Conservation (phyloP, 2,113 vertebrate genomes). For the Acinonyx jubatus region DNA sequence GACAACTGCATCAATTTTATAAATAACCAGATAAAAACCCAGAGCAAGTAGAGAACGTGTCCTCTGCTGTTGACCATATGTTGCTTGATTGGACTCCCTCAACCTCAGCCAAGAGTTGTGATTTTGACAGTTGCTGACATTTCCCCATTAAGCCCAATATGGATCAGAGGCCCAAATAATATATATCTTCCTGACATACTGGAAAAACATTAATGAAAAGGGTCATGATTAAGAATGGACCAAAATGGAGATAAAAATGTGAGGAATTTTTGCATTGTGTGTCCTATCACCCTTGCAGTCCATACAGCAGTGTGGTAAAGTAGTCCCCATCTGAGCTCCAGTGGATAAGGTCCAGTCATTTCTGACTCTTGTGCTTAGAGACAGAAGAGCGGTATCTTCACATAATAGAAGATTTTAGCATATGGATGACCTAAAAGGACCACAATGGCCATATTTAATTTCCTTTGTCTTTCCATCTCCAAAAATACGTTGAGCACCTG, state of each 20-base stretch:
- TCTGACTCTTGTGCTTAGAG: neutral
- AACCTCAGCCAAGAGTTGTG: neutral
- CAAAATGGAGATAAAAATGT: neutral
- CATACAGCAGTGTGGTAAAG: neutral
- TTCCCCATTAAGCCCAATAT: slow-evolving; percentile 1
- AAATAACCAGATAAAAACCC: neutral
- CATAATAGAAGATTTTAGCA: neutral
- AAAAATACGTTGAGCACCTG: neutral
- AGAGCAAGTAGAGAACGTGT: neutral
- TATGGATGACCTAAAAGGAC: neutral
- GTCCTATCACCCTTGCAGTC: neutral
- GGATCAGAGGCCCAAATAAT: neutral
- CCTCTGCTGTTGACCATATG: neutral
- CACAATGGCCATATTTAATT: neutral
- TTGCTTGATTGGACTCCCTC: neutral
- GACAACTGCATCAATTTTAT: neutral
- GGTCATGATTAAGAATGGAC: neutral
- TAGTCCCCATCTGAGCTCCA: neutral
- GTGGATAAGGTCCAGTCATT: neutral
- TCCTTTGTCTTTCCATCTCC: neutral
- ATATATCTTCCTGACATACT: neutral
- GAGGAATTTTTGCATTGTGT: neutral
- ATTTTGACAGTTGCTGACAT: slow-evolving; percentile 34
- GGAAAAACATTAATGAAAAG: neutral
- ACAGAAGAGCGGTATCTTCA: neutral